Evolutionary conservation across 2,113 vertebrate genomes (phyloP).

Genomic region (Eurypyga helias): DNA sequence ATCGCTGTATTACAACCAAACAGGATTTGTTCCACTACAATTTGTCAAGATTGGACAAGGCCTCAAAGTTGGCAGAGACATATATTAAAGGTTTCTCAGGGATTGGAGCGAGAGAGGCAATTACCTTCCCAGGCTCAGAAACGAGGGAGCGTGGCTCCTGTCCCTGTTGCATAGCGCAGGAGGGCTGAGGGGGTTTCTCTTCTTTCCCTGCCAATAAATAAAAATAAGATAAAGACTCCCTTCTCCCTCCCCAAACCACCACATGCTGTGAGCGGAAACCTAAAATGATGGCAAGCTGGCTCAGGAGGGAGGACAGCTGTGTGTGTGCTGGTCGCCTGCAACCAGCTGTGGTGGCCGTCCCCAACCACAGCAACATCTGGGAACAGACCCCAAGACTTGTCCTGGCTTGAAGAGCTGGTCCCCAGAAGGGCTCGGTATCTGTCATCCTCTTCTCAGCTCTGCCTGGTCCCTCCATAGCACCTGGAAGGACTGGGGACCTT

Average conservation of each 20-base stretch:
- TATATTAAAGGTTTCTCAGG: conserved; percentile 53
- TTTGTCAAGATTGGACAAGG: conserved; percentile 64
- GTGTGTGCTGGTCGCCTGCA: rapidly evolving
- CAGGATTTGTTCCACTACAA: conserved; percentile 70
- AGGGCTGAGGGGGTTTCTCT: not conserved
- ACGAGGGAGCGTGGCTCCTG: not conserved
- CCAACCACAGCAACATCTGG: rapidly evolving
- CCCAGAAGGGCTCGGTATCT: rapidly evolving
- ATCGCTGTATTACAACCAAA: conserved; percentile 54
- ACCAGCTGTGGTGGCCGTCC: rapidly evolving
- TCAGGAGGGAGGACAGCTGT: rapidly evolving
- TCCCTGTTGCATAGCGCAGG: not conserved
- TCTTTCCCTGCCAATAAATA: not conserved
- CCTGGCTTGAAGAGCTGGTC: not conserved
- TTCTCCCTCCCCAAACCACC: rapidly evolving
- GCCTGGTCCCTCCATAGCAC: rapidly evolving
- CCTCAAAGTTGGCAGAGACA: conserved; percentile 13
- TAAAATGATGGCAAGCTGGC: rapidly evolving
- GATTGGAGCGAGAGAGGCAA: conserved; percentile 15
- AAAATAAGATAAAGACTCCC: not conserved
- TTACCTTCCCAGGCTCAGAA: not conserved
- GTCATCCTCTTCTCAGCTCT: not conserved
- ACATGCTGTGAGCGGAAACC: not conserved
- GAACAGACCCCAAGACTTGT: not conserved
- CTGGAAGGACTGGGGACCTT: not conserved